Conservation (phyloP, 2,797 vertebrate species). For the Bradypodion pumilum region DNA sequence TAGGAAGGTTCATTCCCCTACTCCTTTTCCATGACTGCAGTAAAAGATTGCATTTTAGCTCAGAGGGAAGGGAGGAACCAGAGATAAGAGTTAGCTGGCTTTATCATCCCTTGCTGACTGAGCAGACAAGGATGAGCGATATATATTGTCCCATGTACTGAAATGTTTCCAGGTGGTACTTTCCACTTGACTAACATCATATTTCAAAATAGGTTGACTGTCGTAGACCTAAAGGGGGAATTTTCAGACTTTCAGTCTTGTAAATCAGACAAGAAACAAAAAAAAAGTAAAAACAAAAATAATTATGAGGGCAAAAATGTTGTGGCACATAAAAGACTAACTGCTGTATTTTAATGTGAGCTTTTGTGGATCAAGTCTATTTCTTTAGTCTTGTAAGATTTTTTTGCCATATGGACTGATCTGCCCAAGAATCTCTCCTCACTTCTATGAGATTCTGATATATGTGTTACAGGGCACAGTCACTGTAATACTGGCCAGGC, state of each 20-base stretch:
- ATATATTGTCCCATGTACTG: background rate
- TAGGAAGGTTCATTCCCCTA: no score
- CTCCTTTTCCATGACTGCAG: background rate
- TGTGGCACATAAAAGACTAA: no score
- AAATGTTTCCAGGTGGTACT: background rate
- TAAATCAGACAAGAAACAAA: no score
- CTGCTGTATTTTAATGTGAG: no score
- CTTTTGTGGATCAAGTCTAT: no score
- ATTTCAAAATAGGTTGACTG: background rate
- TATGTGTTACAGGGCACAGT: background rate
- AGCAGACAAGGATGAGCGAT: background rate
- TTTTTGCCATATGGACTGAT: background rate
- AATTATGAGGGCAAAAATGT: no score
- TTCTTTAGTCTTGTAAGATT: background rate
- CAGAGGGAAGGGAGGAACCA: background rate
- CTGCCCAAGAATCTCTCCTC: background rate
- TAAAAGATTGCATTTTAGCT: background rate
- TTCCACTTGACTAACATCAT: background rate
- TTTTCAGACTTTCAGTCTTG: background rate
- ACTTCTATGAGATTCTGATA: background rate
- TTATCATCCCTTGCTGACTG: background rate
- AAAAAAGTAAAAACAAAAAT: no score
- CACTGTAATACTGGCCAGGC: background rate
- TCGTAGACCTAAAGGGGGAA: background rate
- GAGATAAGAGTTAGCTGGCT: background rate